Base-by-base conservation (phyloP, 92 coral and sea anemone genomes). In the Isaurus tuberculatus region DNA sequence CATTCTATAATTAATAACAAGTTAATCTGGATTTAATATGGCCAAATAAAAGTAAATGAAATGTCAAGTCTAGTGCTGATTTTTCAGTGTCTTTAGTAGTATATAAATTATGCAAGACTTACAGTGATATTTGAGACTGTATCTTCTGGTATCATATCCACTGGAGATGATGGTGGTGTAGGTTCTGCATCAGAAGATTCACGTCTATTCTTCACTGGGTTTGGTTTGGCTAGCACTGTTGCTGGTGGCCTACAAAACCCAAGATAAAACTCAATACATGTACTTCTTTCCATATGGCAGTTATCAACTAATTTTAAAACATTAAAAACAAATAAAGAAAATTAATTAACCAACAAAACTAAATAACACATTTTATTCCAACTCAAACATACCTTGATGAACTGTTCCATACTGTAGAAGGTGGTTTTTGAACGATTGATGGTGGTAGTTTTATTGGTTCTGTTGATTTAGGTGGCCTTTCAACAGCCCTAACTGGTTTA, bases 101-200 rank as follows among this genome's bases (percentile, higher is more conserved):
- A n/a, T n/a, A n/a, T n/a, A n/a, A n/a, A n/a, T n/a, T n/a, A n/a
- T 10, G 20, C 16, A 10, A 72, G 15, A 84, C 98, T 91, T 90
- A 96, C 99, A 74, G 99, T 96, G 25, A 96, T 96, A 69, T 92
- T 96, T 78, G 99, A 94, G 75, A 89, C 92, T 27, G 85, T 89
- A 44, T 96, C 92, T 26, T 96, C 98, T 49, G 95, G 95, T 60
- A 57, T 65, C 65, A 88, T 84, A 75, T 88, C 93, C 20, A 86
- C 85, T 29, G 99, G 99, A 14, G 99, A 96, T 10, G 92, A 90
- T 16, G 99, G 99, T 55, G 99, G 99, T 4, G 99, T 90, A 17
- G 97, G 99, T 75, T 96, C 99, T 32, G 92, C 95, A 57, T 96
- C 99, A 66, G 98, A 94, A 5, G 95, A 93, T 33, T 96, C 99